Base-by-base conservation (phyloP, 2,888 invertebrate species). In the Limnephilus lunatus region DNA sequence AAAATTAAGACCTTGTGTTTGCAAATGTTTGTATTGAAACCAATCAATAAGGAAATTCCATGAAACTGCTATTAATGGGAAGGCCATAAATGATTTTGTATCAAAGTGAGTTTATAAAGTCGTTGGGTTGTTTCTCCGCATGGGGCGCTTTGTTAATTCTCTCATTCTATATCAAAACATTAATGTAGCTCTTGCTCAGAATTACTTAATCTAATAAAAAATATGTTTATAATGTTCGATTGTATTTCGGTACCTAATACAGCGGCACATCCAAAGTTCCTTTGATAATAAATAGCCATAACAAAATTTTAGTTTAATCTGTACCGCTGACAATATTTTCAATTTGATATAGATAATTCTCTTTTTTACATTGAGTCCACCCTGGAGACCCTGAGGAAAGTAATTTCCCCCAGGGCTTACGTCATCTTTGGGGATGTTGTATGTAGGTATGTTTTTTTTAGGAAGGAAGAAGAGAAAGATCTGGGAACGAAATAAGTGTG, bases 71-170 rank as follows among this genome's bases (percentile, higher is more conserved):
- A 9, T 68, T 68, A 68, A 68, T 25, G 25, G 25, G 25, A 68
- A 68, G 25, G 68, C 68, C 32, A 35, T 83, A 83, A 35, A 83
- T 35, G 19, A 83, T 35, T 32, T 83, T 35, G 35, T 35, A 35
- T 35, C 83, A 83, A 35, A 83, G 35, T 83, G 83, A 19, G 83
- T 31, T 35, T 83, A 25, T 83, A 39, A 83, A 83, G 83, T 25
- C 83, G 35, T 83, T 83, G 35, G 83, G 83, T 83, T 35, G 25
- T 83, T 83, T 83, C 32, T 25, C 83, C 19, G n/a, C 35, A 83
- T 7, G 83, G 19, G 83, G 83, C n/a, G 25, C 9, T 5, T 68
- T 68, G 68, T 68, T 25, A 68, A 68, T 68, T 68, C n/a, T 68
- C 68, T 68, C 68, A 9, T 68, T 25, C 68, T 68, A 25, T 68